Conservation (phyloP, 2,113 vertebrate species). For the Pongo abelii region DNA sequence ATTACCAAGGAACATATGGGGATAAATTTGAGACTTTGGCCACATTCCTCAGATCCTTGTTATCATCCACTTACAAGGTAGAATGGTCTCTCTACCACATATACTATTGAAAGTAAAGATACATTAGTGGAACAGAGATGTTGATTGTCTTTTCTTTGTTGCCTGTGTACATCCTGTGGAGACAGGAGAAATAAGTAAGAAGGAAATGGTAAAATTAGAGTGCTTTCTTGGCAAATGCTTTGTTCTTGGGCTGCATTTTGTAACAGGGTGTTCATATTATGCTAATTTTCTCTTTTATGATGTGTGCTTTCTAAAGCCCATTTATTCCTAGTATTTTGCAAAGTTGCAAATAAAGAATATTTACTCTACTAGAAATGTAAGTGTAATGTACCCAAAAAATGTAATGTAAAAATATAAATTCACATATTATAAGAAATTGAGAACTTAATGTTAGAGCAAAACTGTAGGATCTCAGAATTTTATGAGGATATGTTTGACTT, state of each 20-base stretch:
- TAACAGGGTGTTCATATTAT: not conserved
- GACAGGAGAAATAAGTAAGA: not conserved
- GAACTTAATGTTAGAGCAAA: not conserved
- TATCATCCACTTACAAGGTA: not conserved
- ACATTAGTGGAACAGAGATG: not conserved
- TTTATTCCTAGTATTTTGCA: conserved; percentile 23
- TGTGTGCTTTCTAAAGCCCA: not conserved
- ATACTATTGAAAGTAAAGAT: not conserved
- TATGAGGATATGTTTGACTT: not conserved
- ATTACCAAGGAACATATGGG: not conserved
- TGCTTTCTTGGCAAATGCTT: not conserved
- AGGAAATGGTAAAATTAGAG: not conserved
- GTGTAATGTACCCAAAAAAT: not conserved
- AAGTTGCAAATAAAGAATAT: not conserved
- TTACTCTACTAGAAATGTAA: not conserved
- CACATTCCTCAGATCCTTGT: not conserved
- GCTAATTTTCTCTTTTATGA: not conserved
- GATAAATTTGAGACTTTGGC: not conserved
- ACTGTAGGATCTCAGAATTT: not conserved
- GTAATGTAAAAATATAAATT: not conserved
- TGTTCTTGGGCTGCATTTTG: conserved; percentile 12
- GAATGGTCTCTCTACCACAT: not conserved
- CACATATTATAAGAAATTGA: not conserved
- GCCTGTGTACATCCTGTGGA: not conserved
- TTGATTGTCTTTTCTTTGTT: not conserved